Evolutionary conservation across 1,140 invertebrate species (phyloP), one percentile per base, ranked within the genome.

Genomic region (Meloidogyne chitwoodi): DNA sequence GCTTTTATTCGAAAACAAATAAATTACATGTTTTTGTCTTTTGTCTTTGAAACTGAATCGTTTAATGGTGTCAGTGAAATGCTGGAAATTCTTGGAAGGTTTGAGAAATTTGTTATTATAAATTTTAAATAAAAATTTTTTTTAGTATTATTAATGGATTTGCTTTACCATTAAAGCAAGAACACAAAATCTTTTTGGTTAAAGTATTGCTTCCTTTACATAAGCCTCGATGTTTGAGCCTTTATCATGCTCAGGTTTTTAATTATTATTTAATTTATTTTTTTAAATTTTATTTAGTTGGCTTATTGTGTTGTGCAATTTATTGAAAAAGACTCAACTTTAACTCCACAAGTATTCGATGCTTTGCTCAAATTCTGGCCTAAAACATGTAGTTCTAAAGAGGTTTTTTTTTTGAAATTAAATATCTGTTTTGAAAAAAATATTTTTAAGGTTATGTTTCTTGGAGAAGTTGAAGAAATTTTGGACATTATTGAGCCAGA

Each of bases 41-140:
- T 99, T 91, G 97, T 99, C 87, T 99, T 98, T 89, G 96, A 99
- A 90, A 99, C 96, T 31, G 96, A 99, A 87, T 94, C 95, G 88
- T 95, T 97, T 89, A 99, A 99, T 89, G 96, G 96, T 78, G 95
- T 98, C 86, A 95, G 94, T 56, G 96, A 99, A 88, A 89, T 99
- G 80, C 90, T 99, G 82, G 96, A 99, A 91, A 98, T 99, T 88
- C 91, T 99, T 86, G 96, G 95, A 87, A 90, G 82, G 82, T 83
- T 24, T 66, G n/a, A n/a, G 12, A 24, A 26, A n/a, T 26, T 44
- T 11, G 1, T 41, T 26, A 24, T 80, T 63, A 76, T 27, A 2
- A n/a, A 41, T 72, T 61, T 29, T 48, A 19, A 56, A 4, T 0
- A 24, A 11, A 26, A 27, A n/a, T 12, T 24, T 48, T 44, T 27